Base-by-base conservation (phyloP, 2,888 invertebrate species). In the Lamproptera curius region DNA sequence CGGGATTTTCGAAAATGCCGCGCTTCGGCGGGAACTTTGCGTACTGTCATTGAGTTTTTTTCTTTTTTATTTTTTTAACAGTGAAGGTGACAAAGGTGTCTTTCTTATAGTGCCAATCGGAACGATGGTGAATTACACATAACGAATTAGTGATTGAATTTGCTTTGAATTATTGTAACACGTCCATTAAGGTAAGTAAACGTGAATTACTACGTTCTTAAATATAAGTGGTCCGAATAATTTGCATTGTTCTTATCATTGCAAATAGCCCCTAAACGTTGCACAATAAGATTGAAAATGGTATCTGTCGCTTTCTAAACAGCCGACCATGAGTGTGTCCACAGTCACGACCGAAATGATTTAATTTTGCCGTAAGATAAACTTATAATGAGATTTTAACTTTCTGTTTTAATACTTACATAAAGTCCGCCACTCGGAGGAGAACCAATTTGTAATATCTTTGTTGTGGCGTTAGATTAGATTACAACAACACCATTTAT, bases 61-160 rank as follows among this genome's bases (percentile, higher is more conserved):
- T 68, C 69, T 63, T 65, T 65, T 74, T 66, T 68, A 69, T 63
- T 33, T 52, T 6, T 20, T 20, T 6, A 54, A 63, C 62, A 74
- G 76, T 78, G 74, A 75, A 70, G 77, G 84, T 85, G 82, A 70
- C 68, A 67, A 69, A 66, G 71, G 83, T 84, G 82, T 70, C 72
- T 72, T 64, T 61, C 53, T 48, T 50, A 62, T 57, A 75, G 84
- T 85, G 85, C 70, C 67, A 70, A 45, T 51, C 62, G 71, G 72
- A 81, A 84, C 73, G 69, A 86, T 87, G 86, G 80, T 86, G 85
- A 71, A 85, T 78, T 79, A 72, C 69, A 83, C 76, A 63, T 81
- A 79, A 75, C 66, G 63, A 63, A 70, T 69, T 65, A 76, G 84
- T 86, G 85, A 63, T 69, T 65, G 59, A 64, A 62, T 67, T 62